Conservation (phyloP, 2,113 vertebrate species). For the Melanostigma gelatinosum region DNA sequence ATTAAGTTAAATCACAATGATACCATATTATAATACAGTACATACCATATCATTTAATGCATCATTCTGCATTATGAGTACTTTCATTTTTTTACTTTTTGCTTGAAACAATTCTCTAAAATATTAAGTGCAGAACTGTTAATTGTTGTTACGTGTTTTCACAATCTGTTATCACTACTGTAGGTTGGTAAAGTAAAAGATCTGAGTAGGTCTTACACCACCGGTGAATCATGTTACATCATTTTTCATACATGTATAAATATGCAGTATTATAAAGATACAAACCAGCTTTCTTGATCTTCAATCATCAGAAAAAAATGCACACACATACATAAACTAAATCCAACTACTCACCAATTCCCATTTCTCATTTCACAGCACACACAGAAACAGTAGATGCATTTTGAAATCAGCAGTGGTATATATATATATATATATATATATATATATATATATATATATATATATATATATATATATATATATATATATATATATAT, state of each 20-base stretch:
- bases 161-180: neutral
- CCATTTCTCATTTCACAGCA: neutral
- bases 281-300: neutral
- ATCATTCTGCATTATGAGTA: neutral
- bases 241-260: neutral
- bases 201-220: neutral
- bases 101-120: neutral
- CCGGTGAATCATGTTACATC: neutral
- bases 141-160: neutral
- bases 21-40: no score
- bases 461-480: no score
- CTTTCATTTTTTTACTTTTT: neutral
- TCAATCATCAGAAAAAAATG: neutral
- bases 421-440: neutral
- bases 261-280: neutral
- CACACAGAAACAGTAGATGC: neutral
- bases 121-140: neutral
- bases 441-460: no score
- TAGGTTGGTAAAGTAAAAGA: neutral
- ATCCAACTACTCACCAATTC: neutral
- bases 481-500: constrained; percentile 20
- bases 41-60: no score
- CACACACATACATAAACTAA: neutral
- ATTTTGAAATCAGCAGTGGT: constrained; percentile 17
- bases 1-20: neutral